Conservation (phyloP, 2,888 invertebrate genomes). For the Nesidiocoris tenuis region DNA sequence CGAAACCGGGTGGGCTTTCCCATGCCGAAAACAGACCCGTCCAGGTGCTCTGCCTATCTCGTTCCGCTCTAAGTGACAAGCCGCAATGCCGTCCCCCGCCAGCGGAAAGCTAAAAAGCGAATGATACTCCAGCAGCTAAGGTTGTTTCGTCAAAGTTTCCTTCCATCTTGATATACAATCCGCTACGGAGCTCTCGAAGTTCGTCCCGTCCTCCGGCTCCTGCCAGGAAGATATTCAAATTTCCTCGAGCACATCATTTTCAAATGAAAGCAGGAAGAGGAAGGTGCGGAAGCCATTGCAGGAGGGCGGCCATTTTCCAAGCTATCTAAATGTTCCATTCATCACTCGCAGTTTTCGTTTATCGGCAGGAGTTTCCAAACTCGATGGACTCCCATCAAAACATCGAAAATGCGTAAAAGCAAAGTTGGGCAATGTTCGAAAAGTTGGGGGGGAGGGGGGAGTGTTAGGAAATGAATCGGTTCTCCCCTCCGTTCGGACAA, state of each 20-base stretch:
- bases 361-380: neutral
- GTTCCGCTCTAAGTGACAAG: neutral
- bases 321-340: neutral
- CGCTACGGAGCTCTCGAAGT: neutral
- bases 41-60: neutral
- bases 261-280: neutral
- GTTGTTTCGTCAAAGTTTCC: neutral
- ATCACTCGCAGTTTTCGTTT: neutral
- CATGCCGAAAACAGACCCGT: no score
- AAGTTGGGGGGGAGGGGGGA: neutral
- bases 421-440: constrained; percentile 8
- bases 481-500: no score
- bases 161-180: neutral
- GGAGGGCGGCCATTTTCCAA: neutral
- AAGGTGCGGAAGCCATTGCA: neutral
- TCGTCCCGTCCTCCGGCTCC: neutral
- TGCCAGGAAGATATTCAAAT: neutral
- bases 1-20: no score
- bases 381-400: neutral
- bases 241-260: neutral
- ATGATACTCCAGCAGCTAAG: neutral
- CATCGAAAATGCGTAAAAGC: constrained; percentile 14
- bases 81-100: neutral
- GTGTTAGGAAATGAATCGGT: neutral
- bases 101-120: neutral